Evolutionary conservation across 2,888 invertebrate species (phyloP).

Genomic region (Automeris io): DNA sequence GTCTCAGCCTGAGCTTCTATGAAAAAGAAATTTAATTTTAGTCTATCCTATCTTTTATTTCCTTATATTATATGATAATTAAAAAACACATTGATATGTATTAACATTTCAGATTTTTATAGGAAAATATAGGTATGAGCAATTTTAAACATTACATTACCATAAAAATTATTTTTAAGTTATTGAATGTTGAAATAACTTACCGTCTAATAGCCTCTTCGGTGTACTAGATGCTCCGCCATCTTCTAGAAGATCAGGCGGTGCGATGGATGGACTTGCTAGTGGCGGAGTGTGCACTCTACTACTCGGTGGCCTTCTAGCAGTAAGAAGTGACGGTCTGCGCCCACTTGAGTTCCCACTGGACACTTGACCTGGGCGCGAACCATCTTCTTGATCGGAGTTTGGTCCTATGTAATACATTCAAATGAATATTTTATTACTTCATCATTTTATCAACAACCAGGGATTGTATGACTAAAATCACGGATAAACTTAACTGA

Average conservation of each 20-base stretch:
- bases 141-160: too few species aligned
- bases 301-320: conserved; percentile 68
- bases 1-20: conserved; percentile 70
- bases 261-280: conserved; percentile 80
- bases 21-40: neutral
- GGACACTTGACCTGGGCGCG: conserved; percentile 83
- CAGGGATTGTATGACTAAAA: too few species aligned
- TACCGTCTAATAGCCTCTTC: conserved; percentile 80
- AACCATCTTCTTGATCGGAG: conserved; percentile 86
- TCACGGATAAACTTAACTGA: too few species aligned
- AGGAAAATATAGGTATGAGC: too few species aligned
- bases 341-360: conserved; percentile 77
- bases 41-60: too few species aligned
- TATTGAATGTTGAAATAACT: conserved; percentile 11
- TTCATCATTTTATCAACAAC: too few species aligned
- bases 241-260: conserved; percentile 82
- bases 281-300: conserved; percentile 86
- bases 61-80: too few species aligned
- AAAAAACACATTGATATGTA: neutral
- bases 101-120: too few species aligned
- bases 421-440: too few species aligned
- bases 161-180: too few species aligned
- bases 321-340: conserved; percentile 65
- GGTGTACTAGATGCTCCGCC: conserved; percentile 91
- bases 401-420: conserved; percentile 79